Conservation (phyloP, 2,113 vertebrate genomes). For the Nanorana parkeri region DNA sequence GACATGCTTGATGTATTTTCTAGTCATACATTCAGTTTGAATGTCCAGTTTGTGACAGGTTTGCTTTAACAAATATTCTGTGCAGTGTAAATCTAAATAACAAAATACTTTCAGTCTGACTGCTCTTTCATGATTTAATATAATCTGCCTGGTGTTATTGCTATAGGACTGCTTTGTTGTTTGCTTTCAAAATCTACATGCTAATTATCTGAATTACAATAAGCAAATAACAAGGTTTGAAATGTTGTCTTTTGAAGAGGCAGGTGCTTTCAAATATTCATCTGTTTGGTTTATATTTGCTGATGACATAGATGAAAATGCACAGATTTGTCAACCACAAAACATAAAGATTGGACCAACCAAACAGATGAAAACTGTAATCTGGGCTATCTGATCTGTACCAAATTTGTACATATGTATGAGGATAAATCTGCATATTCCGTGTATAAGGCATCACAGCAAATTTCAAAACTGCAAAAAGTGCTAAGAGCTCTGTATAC, state of each 20-base stretch:
- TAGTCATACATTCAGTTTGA: too few relatives aligned
- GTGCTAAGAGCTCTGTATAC: too few relatives aligned
- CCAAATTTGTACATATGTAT: too few relatives aligned
- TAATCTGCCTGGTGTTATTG: background rate
- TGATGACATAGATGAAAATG: too few relatives aligned
- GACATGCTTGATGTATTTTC: too few relatives aligned
- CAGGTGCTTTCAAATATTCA: conserved; percentile 8
- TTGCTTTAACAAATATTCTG: background rate
- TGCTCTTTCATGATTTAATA: background rate
- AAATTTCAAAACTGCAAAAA: too few relatives aligned
- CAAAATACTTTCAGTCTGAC: background rate
- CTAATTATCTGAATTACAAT: background rate
- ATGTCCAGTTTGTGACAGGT: background rate
- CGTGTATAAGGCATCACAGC: too few relatives aligned
- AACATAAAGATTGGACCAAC: too few relatives aligned
- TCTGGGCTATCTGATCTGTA: too few relatives aligned
- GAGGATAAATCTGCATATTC: too few relatives aligned
- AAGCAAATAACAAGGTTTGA: background rate
- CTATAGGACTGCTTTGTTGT: background rate
- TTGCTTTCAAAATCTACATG: background rate
- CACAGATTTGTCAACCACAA: too few relatives aligned
- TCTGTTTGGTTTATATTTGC: background rate
- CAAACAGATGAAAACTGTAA: too few relatives aligned
- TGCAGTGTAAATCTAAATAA: background rate
- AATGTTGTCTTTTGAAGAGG: background rate